Evolutionary conservation across 1,140 invertebrate genomes (phyloP), one percentile per base, ranked within the genome.

Genomic region (Drosophila obscura): DNA sequence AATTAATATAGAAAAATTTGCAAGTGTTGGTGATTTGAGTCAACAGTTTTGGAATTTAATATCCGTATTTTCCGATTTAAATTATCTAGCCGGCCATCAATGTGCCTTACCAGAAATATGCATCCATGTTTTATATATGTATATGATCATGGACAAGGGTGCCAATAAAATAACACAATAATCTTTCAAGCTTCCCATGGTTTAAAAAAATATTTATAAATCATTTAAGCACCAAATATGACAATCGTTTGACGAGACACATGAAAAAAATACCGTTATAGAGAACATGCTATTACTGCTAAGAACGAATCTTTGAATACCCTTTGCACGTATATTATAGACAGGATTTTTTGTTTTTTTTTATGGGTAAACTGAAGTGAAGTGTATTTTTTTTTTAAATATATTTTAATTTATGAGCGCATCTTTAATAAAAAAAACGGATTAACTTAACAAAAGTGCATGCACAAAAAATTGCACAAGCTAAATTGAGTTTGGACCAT

Each of bases 201-300:
- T 28, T 51, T 46, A 31, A 58, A 74, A 74, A 73, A 73, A 75
- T 63, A 55, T 75, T 75, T 75, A 75, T 75, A 75, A 75, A 75
- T 75, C 72, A 75, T 75, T 75, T 75, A 75, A 74, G 43, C 72
- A 39, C 61, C 61, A 74, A 67, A 59, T 59, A 75, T 75, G 35
- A 75, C 72, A 75, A 59, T 66, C 41, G 44, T 26, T 75, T 53
- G 62, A 56, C 35, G 19, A 22, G 51, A 44, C 56, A 65, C 28
- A 53, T 41, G 31, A 74, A 53, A 13, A 65, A 45, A 58, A 52
- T 16, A 35, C 3, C 6, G 13, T 28, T 9, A 16, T 15, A 5
- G 19, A 13, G 24, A 39, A 45, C 15, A 15, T 24, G 5, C 26
- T 35, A 15, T 16, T 22, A 8, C 11, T 13, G 35, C 35, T 4